Conservation (phyloP, 2,113 vertebrate genomes). For the Probosciger aterrimus region DNA sequence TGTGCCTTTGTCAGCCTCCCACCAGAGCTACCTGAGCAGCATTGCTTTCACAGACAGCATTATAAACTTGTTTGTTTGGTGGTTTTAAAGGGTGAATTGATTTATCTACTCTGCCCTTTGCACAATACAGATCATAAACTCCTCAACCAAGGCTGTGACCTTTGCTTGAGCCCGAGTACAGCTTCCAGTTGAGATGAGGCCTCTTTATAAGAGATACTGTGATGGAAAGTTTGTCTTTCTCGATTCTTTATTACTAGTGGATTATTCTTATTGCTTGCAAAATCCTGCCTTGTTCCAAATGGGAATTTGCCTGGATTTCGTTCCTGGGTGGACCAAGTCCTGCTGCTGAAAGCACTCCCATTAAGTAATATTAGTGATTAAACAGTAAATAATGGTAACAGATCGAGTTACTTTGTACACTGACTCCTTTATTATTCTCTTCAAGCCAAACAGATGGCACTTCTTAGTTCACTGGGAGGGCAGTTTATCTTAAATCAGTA, state of each 20-base stretch:
- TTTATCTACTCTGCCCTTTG: neutral
- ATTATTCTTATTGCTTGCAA: neutral
- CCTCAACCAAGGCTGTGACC: neutral
- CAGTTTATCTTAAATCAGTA: neutral
- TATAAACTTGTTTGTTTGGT: neutral
- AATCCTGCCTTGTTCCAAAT: neutral
- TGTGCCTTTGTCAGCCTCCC: neutral
- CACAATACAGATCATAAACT: neutral
- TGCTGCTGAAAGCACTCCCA: neutral
- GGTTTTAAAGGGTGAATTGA: neutral
- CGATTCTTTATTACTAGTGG: fast-evolving
- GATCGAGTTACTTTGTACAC: neutral
- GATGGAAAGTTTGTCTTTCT: neutral
- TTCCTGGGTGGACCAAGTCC: neutral
- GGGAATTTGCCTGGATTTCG: neutral
- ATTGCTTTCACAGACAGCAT: neutral
- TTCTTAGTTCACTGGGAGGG: neutral
- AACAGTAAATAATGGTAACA: neutral
- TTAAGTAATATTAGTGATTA: neutral
- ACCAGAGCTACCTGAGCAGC: fast-evolving
- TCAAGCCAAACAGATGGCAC: neutral
- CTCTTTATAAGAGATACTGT: fast-evolving
- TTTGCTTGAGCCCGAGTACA: neutral
- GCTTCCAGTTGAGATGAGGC: neutral
- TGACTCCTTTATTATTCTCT: neutral